Conservation (phyloP, 2,888 invertebrate species). For the Serripes groenlandicus region DNA sequence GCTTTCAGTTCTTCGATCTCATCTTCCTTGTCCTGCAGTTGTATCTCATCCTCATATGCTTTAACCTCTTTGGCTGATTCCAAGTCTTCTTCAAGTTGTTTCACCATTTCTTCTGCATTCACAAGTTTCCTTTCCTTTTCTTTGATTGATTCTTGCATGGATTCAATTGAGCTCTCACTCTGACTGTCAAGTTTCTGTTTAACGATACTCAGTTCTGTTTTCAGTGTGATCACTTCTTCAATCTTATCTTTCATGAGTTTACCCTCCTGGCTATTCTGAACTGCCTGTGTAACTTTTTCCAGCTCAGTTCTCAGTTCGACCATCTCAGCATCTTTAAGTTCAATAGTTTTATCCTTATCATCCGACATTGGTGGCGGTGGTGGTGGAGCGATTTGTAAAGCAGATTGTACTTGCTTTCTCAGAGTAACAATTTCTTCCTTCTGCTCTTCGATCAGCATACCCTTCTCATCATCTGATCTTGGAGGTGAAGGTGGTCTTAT, state of each 20-base stretch:
- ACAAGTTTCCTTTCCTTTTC: constrained; percentile 59
- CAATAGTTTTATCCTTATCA: constrained; percentile 54
- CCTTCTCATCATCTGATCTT: constrained; percentile 44
- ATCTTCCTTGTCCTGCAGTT: constrained; percentile 66
- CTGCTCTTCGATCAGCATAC: constrained; percentile 37
- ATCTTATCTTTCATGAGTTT: constrained; percentile 56
- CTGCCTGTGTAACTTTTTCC: constrained; percentile 37
- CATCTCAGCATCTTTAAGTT: constrained; percentile 50
- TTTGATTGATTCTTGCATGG: constrained; percentile 36
- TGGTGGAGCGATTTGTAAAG: constrained; percentile 51
- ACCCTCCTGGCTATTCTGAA: constrained; percentile 52
- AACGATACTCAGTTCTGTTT: constrained; percentile 43
- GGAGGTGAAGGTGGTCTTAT: constrained; percentile 48
- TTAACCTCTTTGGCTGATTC: constrained; percentile 58
- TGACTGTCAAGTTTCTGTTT: constrained; percentile 47
- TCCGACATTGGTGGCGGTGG: constrained; percentile 44
- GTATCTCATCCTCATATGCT: constrained; percentile 63
- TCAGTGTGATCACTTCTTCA: constrained; percentile 49
- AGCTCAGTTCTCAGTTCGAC: constrained; percentile 42
- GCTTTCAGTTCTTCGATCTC: constrained; percentile 69
- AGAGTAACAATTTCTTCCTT: constrained; percentile 61
- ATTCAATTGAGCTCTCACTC: constrained; percentile 27
- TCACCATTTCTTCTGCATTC: constrained; percentile 55
- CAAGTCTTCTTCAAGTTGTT: constrained; percentile 61
- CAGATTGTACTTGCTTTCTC: constrained; percentile 59